Evolutionary conservation across 2,888 invertebrate genomes (phyloP).

Genomic region (Torymus aiolomorphi): DNA sequence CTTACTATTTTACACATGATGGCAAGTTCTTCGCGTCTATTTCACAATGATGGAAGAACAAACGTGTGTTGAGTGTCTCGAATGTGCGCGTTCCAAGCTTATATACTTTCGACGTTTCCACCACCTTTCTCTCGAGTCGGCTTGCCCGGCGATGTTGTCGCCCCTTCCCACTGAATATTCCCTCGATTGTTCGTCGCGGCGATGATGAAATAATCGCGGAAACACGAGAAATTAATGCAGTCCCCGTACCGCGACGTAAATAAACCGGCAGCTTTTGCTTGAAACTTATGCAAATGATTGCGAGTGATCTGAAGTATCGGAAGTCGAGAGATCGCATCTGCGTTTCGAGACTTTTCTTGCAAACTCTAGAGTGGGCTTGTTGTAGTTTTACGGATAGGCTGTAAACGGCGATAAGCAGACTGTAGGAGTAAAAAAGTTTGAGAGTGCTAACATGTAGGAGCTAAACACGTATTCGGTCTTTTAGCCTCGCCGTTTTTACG

Average conservation of each 20-base stretch:
- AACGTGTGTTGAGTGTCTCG: constrained; percentile 37
- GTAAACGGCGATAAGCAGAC: too few relatives aligned
- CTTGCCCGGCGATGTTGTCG: constrained; percentile 59
- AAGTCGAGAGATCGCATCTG: background rate
- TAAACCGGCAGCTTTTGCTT: background rate
- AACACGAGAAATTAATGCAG: background rate
- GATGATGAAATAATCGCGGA: constrained; percentile 41
- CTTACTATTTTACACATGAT: constrained; percentile 69
- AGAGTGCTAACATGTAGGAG: too few relatives aligned
- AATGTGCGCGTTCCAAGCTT: constrained; percentile 62
- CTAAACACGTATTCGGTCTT: too few relatives aligned
- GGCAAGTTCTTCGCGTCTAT: constrained; percentile 35
- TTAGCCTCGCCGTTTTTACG: background rate
- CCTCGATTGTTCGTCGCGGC: constrained; percentile 30
- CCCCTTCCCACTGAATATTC: constrained; percentile 62
- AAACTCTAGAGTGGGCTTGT: too few relatives aligned
- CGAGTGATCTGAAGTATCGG: background rate
- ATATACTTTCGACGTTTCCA: constrained; percentile 72
- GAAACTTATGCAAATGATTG: background rate
- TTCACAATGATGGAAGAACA: constrained; percentile 43
- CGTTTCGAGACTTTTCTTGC: too few relatives aligned
- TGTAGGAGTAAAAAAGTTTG: too few relatives aligned
- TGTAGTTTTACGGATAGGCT: too few relatives aligned
- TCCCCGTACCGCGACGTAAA: background rate
- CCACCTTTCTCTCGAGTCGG: constrained; percentile 71